Percentiles rank a stretch among this genome's conserved stretches.
These are phyloP conservation scores for Xenopus tropicalis DNA, from an alignment of 2,113 vertebrate species.

Conservation along the genomic window DNA sequence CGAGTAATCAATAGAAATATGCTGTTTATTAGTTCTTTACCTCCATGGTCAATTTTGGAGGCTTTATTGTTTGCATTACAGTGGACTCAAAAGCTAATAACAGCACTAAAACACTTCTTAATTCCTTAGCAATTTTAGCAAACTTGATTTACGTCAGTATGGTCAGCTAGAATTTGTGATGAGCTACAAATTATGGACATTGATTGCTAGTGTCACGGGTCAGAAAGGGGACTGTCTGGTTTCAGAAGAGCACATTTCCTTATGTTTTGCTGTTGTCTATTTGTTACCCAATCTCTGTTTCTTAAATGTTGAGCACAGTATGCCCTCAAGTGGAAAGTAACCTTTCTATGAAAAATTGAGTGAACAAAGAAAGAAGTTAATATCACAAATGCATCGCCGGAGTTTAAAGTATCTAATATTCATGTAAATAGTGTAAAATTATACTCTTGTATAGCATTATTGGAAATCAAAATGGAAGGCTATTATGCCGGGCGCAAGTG, in stretches of 20 bases:
- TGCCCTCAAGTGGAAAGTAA: constrained; percentile 4
- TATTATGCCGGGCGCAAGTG: constrained; percentile 8
- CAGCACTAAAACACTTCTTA: constrained; percentile 32
- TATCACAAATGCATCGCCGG: neutral
- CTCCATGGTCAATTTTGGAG: constrained; percentile 17
- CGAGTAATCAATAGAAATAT: constrained; percentile 32
- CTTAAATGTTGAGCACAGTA: neutral
- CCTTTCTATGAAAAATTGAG: constrained; percentile 6
- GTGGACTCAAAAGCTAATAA: constrained; percentile 10
- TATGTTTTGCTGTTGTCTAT: constrained; percentile 5
- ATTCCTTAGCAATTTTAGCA: constrained; percentile 25
- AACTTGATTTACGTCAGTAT: constrained; percentile 21
- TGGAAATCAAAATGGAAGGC: neutral
- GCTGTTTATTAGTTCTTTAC: constrained; percentile 33
- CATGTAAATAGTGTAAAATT: constrained; percentile 8
- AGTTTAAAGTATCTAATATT: neutral
- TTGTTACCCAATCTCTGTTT: neutral
- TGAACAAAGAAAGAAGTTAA: neutral
- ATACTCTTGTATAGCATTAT: neutral
- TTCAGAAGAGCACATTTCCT: constrained; percentile 4
- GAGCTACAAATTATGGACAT: constrained; percentile 31
- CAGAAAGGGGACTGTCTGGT: constrained; percentile 28
- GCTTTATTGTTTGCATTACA: constrained; percentile 26
- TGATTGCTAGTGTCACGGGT: constrained; percentile 38
- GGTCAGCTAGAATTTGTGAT: constrained; percentile 24